A percentile compares a stretch with the other conserved stretches of the same genome.
These are phyloP conservation scores for Florisuga fusca DNA, from an alignment of 2,797 vertebrate genomes.

Conservation along the genomic window DNA sequence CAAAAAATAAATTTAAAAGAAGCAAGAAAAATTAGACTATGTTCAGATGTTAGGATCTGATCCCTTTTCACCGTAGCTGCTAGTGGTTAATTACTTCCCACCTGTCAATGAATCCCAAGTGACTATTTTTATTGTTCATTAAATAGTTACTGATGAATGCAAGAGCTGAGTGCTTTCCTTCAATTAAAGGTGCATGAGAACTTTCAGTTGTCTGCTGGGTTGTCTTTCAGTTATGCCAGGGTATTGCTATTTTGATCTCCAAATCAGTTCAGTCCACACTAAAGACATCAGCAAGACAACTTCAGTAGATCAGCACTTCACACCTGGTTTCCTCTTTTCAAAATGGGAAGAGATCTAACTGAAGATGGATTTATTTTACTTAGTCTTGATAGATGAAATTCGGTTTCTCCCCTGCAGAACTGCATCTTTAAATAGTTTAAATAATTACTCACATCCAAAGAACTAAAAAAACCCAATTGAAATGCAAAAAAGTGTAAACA, in stretches of 20 bases:
- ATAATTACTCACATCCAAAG: not conserved
- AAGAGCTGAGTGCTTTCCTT: not conserved
- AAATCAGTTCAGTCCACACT: not conserved
- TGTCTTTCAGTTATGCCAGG: not conserved
- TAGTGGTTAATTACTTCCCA: slow-evolving; percentile 31
- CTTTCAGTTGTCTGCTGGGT: not conserved
- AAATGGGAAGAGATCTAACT: not conserved
- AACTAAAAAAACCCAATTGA: not conserved
- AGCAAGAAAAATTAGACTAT: not conserved
- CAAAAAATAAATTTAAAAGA: not conserved
- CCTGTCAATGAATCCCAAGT: slow-evolving; percentile 54
- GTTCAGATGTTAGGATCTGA: not conserved
- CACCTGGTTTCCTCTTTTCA: rapidly evolving
- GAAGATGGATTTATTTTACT: not conserved
- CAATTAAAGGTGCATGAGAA: not conserved
- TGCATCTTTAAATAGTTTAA: not conserved
- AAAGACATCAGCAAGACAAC: not conserved
- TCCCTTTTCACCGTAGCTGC: not conserved
- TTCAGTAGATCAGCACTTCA: not conserved
- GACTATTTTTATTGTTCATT: slow-evolving; percentile 26
- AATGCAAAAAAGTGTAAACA: not conserved
- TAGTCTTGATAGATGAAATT: not conserved
- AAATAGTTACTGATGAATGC: slow-evolving; percentile 48
- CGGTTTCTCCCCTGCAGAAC: not conserved
- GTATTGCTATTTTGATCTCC: not conserved